A percentile compares a stretch with the other conserved stretches of the same genome.
These are phyloP conservation scores for Corythoichthys haematopterus DNA, from an alignment of 2,113 vertebrate genomes.

Conservation along the genomic window DNA sequence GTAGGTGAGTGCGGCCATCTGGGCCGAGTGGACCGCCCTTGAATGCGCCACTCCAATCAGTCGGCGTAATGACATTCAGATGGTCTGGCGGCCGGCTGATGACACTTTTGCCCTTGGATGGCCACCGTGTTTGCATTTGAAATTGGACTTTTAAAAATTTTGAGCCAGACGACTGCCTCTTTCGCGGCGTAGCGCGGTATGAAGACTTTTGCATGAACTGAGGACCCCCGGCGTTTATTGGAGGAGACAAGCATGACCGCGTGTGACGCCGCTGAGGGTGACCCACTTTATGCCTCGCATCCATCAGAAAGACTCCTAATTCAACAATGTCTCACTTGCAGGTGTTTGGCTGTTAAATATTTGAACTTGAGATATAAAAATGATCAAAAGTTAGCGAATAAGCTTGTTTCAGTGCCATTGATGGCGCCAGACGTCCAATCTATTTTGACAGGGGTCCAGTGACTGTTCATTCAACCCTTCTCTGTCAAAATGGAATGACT, in stretches of 20 bases:
- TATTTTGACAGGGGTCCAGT: too few species aligned
- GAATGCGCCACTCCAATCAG: slow-evolving; percentile 54
- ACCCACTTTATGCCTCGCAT: slow-evolving; percentile 36
- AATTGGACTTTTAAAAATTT: background rate
- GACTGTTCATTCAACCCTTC: too few species aligned
- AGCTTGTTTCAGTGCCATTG: too few species aligned
- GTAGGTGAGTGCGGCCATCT: slow-evolving; percentile 19
- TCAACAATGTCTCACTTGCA: slow-evolving; percentile 12
- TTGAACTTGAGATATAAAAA: too few species aligned
- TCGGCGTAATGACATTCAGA: slow-evolving; percentile 54
- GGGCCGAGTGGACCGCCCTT: slow-evolving; percentile 42
- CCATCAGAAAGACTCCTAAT: slow-evolving; percentile 34
- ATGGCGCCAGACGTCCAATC: too few species aligned
- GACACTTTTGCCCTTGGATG: slow-evolving; percentile 24
- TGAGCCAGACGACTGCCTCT: background rate
- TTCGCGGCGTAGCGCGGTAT: slow-evolving; percentile 30
- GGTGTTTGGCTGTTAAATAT: slow-evolving; percentile 2
- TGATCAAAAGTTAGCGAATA: too few species aligned
- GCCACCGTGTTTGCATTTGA: slow-evolving; percentile 37
- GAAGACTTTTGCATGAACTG: slow-evolving; percentile 37
- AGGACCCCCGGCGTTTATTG: slow-evolving; percentile 37
- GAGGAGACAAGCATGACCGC: slow-evolving; percentile 49
- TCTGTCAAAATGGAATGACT: too few species aligned
- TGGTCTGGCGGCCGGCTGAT: slow-evolving; percentile 56
- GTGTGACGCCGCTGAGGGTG: slow-evolving; percentile 15